A percentile compares a stretch with the other conserved stretches of the same genome.
Evolutionary conservation across 2,113 vertebrate genomes (phyloP).

Genomic region (Genyomyrus donnyi): DNA sequence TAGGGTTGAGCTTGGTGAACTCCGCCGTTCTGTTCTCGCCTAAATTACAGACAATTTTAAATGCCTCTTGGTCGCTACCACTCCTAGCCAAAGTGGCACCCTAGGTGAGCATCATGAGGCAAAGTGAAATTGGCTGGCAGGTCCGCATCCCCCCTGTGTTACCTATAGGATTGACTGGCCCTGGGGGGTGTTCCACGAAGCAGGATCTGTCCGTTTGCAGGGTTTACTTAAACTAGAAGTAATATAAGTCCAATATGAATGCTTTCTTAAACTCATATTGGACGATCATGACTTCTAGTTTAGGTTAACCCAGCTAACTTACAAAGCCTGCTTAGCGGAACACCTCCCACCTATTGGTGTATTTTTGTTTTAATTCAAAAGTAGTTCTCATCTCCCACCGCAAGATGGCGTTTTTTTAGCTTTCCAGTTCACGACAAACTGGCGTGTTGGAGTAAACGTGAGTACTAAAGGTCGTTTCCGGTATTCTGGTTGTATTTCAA

Average conservation of each 20-base stretch:
- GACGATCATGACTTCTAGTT: background rate
- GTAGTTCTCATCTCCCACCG: background rate
- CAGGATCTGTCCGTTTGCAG: background rate
- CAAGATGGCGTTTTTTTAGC: background rate
- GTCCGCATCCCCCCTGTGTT: background rate
- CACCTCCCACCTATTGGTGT: background rate
- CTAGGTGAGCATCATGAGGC: background rate
- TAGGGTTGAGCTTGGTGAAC: conserved; percentile 56
- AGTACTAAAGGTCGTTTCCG: background rate
- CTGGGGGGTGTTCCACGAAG: background rate
- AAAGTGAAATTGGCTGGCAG: background rate
- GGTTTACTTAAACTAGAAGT: background rate
- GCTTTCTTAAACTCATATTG: background rate
- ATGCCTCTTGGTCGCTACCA: background rate
- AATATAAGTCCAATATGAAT: background rate
- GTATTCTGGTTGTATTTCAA: background rate
- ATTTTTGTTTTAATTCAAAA: background rate
- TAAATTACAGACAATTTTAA: conserved; percentile 23
- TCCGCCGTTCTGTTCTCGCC: conserved; percentile 52
- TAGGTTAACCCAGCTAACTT: background rate
- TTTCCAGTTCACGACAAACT: background rate
- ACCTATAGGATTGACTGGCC: background rate
- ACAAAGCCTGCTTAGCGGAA: background rate
- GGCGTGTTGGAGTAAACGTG: background rate
- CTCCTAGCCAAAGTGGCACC: background rate